Evolutionary conservation across 2,888 invertebrate species (phyloP).

Genomic region (Aphodius sticticus): DNA sequence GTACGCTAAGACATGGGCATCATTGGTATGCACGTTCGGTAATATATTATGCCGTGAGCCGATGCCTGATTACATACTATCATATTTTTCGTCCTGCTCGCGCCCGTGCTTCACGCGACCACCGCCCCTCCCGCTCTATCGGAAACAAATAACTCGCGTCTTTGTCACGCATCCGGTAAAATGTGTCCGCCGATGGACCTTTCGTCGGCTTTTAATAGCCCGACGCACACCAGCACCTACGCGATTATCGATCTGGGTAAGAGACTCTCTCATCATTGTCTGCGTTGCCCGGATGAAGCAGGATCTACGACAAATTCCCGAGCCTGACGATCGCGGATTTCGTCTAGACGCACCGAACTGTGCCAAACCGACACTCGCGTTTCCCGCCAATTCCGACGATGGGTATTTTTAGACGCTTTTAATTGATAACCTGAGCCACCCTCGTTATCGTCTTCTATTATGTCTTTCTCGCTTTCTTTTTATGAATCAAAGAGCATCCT

Average conservation of each 20-base stretch:
- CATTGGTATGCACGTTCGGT: constrained; percentile 56
- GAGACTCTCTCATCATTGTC: no score
- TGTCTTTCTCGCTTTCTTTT: no score
- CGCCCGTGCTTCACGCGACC: constrained; percentile 41
- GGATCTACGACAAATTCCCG: background rate
- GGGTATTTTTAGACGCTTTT: background rate
- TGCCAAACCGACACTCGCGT: background rate
- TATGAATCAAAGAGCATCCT: no score
- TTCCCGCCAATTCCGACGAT: background rate
- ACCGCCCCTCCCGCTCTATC: constrained; percentile 53
- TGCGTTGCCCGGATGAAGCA: background rate
- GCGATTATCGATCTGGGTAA: constrained; percentile 6
- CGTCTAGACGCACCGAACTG: constrained; percentile 14
- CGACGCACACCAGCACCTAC: constrained; percentile 39
- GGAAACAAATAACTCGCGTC: constrained; percentile 60
- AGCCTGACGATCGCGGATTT: constrained; percentile 6
- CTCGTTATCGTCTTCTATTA: background rate
- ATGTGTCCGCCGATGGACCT: constrained; percentile 49
- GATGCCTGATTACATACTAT: constrained; percentile 61
- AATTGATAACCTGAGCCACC: background rate
- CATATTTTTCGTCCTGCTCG: constrained; percentile 59
- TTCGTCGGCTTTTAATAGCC: constrained; percentile 51
- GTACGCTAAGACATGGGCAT: background rate
- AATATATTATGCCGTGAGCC: constrained; percentile 55
- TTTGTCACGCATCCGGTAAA: constrained; percentile 59